phyloP scores from a whole-genome alignment of 2,113 vertebrate genomes.

The Lagopus leucura region DNA sequence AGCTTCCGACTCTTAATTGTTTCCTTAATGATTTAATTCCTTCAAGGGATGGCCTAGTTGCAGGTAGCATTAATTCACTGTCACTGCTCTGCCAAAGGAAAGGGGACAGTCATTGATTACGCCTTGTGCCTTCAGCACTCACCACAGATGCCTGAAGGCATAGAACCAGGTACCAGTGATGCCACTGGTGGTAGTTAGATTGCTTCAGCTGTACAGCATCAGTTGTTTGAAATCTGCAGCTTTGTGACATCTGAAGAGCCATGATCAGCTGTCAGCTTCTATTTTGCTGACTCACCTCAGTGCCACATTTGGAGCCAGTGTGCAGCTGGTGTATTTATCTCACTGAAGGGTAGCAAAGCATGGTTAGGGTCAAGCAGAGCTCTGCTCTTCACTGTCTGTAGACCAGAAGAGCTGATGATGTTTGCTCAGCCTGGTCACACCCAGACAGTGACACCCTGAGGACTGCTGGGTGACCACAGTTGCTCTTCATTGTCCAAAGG shows the following conservation, averaged over 20 bases:
- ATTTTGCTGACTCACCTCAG: neutral
- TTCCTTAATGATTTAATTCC: slow-evolving; percentile 3
- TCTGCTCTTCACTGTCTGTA: neutral
- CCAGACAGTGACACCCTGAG: neutral
- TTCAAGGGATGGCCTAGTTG: slow-evolving; percentile 7
- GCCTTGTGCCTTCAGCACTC: neutral
- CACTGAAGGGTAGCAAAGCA: neutral
- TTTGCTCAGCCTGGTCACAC: fast-evolving
- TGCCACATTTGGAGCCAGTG: fast-evolving
- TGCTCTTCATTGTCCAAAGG: neutral
- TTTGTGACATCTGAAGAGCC: neutral
- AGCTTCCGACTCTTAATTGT: neutral
- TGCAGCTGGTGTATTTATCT: neutral
- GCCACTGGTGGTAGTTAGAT: neutral
- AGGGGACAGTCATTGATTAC: neutral
- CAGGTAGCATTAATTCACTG: neutral
- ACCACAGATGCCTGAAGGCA: neutral
- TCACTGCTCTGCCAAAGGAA: neutral
- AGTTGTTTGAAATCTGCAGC: neutral
- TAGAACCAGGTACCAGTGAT: neutral
- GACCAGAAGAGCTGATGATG: neutral
- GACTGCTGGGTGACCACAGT: neutral
- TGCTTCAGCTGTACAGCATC: neutral
- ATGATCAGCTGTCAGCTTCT: neutral
- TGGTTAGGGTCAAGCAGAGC: neutral